Evolutionary conservation across 2,797 vertebrate genomes (phyloP), one percentile per base, ranked within the genome.

Genomic region (Danionella dracula): DNA sequence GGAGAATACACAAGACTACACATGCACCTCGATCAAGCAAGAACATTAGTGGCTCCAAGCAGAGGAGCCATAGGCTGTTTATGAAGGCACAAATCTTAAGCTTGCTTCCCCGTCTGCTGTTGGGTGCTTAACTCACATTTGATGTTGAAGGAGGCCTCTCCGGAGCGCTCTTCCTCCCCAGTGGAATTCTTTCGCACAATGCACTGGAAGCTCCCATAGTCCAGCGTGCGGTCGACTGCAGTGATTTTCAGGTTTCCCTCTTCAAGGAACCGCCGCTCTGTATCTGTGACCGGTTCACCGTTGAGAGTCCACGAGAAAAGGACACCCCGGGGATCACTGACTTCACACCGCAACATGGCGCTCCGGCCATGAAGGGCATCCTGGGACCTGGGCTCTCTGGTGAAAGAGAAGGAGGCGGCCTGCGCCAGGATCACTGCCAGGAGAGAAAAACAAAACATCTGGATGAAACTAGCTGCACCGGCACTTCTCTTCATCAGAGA

Each of bases 311-410:
- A 94, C 23, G 79, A 73, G 12, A 92, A 89, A 0, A 56, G 69
- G 17, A 90, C 69, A 0, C 74, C 73, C 0, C 59, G 73, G 0
- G 85, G 75, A 0, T 86, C 80, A 35, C 84, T 84, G 4, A 91
- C 90, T 76, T 93, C 92, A 0, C 92, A 94, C 58, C 91, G 88
- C 51, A 94, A 86, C 72, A 94, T 90, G 0, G 92, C 92, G 0
- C 92, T 83, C 71, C 92, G 90, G 4, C 92, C 92, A 0, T 93
- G 91, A 64, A 92, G 71, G 0, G 90, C 91, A 0, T 94, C 92
- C 83, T 94, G 92, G 7, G 92, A 93, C 32, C 90, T 92, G 0
- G 92, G 92, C 73, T 92, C 89, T 64, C 92, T 91, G 20, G 89
- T 91, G 79, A 94, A 93, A 44, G 82, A 20, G 9, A 93, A 84